Percentiles rank a stretch among this genome's conserved stretches.
These are phyloP conservation scores for Eira barbara DNA, from an alignment of 2,113 vertebrate genomes.

Conservation along the genomic window DNA sequence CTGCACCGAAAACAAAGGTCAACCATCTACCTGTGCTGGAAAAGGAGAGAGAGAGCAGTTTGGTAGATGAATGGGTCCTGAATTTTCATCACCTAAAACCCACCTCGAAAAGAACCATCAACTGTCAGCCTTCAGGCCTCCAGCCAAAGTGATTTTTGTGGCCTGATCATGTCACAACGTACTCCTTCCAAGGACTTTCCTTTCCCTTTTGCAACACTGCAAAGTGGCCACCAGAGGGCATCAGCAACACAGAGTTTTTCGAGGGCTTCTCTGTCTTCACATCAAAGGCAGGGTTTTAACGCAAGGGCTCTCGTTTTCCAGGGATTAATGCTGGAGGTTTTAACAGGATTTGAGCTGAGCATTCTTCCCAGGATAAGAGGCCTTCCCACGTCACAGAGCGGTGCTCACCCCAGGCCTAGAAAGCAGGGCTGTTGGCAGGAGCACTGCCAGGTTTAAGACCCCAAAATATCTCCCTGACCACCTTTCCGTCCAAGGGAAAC, in stretches of 20 bases:
- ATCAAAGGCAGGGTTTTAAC: neutral
- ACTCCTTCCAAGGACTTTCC: neutral
- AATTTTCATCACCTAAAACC: neutral
- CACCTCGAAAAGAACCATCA: neutral
- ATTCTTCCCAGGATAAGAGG: neutral
- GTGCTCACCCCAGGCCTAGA: neutral
- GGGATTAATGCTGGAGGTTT: neutral
- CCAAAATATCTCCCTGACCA: neutral
- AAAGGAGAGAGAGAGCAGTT: neutral
- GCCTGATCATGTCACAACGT: accelerated
- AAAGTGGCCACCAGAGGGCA: constrained; percentile 56
- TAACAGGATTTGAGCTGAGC: too few relatives aligned
- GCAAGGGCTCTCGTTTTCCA: neutral
- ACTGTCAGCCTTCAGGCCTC: neutral
- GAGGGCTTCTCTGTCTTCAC: neutral
- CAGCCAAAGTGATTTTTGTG: neutral
- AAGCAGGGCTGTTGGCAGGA: neutral
- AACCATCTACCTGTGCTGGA: neutral
- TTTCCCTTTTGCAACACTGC: neutral
- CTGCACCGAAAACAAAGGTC: neutral
- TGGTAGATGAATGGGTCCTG: neutral
- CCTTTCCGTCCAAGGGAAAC: neutral
- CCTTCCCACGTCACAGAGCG: neutral
- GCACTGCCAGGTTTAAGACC: neutral
- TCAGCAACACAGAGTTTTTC: neutral